These are phyloP conservation scores for Tangara arthus DNA, from an alignment of 2,797 vertebrate species.

Conservation along the genomic window DNA sequence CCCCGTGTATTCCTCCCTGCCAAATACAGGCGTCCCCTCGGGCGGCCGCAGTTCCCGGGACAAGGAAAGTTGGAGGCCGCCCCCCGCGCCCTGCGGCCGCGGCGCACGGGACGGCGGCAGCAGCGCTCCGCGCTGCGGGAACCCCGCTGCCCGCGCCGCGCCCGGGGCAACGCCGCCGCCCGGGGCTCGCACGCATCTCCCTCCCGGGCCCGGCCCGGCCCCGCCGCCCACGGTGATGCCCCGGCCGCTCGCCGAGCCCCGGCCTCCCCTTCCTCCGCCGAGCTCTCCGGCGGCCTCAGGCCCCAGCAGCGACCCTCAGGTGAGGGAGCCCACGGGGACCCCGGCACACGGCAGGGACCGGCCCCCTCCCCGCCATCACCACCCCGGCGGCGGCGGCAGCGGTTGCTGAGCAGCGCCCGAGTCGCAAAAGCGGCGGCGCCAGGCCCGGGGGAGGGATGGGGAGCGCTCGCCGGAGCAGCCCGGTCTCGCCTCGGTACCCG, in stretches of 20 bases:
- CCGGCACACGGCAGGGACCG: not conserved
- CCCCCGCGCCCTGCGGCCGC: not conserved
- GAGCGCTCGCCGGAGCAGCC: not conserved
- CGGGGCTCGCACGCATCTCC: not conserved
- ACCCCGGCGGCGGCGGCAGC: not conserved
- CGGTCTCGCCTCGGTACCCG: not conserved
- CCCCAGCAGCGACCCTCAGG: not conserved
- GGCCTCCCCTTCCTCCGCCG: not conserved
- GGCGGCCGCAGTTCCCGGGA: not conserved
- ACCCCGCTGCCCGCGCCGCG: not conserved
- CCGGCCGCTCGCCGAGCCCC: not conserved
- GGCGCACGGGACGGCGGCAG: not conserved
- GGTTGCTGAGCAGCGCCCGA: slow-evolving; percentile 27
- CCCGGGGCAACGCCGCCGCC: not conserved
- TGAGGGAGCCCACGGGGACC: not conserved
- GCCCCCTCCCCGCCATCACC: not conserved
- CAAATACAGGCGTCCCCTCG: not conserved
- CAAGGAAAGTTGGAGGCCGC: not conserved
- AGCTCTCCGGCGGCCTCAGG: not conserved
- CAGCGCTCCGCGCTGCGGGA: not conserved
- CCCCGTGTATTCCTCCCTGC: not conserved
- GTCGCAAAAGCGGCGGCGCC: not conserved
- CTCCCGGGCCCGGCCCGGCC: not conserved
- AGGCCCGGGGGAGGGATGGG: slow-evolving; percentile 31
- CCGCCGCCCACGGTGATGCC: not conserved